Conservation (phyloP, 2,888 invertebrate species). For the Drosophila pegasa region DNA sequence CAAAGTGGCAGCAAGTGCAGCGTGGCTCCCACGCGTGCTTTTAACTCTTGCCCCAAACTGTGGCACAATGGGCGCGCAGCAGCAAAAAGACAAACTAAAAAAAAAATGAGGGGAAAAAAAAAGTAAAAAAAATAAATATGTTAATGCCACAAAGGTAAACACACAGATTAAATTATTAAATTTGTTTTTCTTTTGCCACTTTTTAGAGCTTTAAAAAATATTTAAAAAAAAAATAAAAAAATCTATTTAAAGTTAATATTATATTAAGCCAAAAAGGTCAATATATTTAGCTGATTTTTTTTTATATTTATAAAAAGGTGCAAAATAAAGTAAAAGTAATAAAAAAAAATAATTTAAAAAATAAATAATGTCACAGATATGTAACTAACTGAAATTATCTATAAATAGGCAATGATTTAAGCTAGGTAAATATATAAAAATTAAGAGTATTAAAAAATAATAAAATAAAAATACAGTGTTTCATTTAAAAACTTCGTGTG, state of each 20-base stretch:
- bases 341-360: neutral
- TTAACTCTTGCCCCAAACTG: conserved; percentile 52
- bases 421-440: no score
- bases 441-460: no score
- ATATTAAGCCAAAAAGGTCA: no score
- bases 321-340: no score
- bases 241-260: neutral
- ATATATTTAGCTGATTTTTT: no score
- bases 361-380: no score
- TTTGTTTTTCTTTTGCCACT: neutral
- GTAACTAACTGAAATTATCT: no score
- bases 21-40: conserved; percentile 58
- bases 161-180: conserved; percentile 1
- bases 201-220: neutral
- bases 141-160: conserved; percentile 6
- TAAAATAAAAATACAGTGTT: no score
- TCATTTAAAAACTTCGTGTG: no score
- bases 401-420: no score
- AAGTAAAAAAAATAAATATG: conserved; percentile 1
- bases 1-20: conserved; percentile 33
- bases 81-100: neutral
- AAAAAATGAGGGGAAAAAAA: neutral
- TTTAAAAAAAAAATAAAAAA: neutral
- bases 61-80: conserved; percentile 58
- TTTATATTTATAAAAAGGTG: no score